A percentile compares a stretch with the other conserved stretches of the same genome.
Conservation (phyloP, 2,888 invertebrate genomes). For the Cremastobaeus sp. region DNA sequence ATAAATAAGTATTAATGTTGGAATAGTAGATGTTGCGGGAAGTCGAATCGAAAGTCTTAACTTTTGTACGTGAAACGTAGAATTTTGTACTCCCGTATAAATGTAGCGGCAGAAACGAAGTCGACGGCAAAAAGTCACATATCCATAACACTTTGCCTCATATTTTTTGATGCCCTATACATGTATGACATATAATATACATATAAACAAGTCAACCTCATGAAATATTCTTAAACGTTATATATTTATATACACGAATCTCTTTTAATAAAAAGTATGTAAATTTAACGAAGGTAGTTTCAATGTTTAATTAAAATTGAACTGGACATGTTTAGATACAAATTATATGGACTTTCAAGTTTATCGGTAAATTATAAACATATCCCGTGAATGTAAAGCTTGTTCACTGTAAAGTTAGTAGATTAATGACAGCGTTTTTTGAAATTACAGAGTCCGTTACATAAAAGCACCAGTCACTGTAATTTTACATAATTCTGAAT, state of each 20-base stretch:
- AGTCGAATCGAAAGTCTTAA: slow-evolving; percentile 51
- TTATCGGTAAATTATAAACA: slow-evolving; percentile 39
- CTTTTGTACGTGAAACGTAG: slow-evolving; percentile 55
- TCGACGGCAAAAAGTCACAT: slow-evolving; percentile 59
- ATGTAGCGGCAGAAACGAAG: slow-evolving; percentile 49
- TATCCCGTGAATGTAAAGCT: slow-evolving; percentile 53
- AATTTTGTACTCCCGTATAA: slow-evolving; percentile 53
- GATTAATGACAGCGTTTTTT: too few relatives aligned
- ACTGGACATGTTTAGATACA: slow-evolving; percentile 1
- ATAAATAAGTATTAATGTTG: slow-evolving; percentile 4
- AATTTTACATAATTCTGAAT: too few relatives aligned
- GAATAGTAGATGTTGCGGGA: slow-evolving; percentile 29
- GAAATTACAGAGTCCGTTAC: too few relatives aligned
- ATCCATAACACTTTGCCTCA: slow-evolving; percentile 60
- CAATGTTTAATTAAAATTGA: slow-evolving; percentile 11
- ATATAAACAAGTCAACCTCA: slow-evolving; percentile 41
- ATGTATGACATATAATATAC: slow-evolving; percentile 49
- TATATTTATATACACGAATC: slow-evolving; percentile 52
- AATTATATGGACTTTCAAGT: slow-evolving; percentile 13
- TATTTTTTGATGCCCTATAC: slow-evolving; percentile 62
- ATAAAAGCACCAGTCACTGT: too few relatives aligned
- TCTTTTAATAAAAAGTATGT: slow-evolving; percentile 26
- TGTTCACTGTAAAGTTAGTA: too few relatives aligned
- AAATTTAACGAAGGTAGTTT: slow-evolving; percentile 1
- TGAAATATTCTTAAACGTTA: slow-evolving; percentile 45